phyloP scores from a whole-genome alignment of 2,888 invertebrate species.

The Meandrusa payeni region DNA sequence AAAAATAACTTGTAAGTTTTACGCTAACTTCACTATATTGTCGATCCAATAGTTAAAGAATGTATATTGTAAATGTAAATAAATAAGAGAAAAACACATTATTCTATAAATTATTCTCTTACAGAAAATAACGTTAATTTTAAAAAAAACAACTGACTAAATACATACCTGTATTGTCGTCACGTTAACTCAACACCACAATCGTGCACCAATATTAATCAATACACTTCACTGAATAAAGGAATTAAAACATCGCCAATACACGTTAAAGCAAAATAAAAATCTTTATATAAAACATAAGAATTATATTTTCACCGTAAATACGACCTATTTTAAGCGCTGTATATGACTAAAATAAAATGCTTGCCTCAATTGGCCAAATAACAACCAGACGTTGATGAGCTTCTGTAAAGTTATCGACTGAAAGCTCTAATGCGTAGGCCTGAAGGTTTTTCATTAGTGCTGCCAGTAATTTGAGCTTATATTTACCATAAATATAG shows the following conservation, averaged over 20 bases:
- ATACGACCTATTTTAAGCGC: background rate
- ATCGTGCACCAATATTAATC: slow-evolving; percentile 12
- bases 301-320: no score
- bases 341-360: slow-evolving; percentile 1
- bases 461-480: slow-evolving; percentile 30
- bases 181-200: background rate
- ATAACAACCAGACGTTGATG: slow-evolving; percentile 25
- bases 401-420: slow-evolving; percentile 48
- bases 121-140: no score
- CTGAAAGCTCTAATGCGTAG: slow-evolving; percentile 36
- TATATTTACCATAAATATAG: slow-evolving; percentile 9
- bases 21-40: no score
- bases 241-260: background rate
- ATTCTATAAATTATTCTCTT: no score
- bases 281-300: no score
- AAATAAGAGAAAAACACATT: no score
- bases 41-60: no score
- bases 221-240: slow-evolving; percentile 15
- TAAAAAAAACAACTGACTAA: background rate
- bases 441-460: slow-evolving; percentile 27
- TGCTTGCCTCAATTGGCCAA: slow-evolving; percentile 14
- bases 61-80: no score
- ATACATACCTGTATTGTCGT: slow-evolving; percentile 2
- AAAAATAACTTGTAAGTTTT: no score
- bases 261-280: background rate